A percentile compares a stretch with the other conserved stretches of the same genome.
Evolutionary conservation across 2,113 vertebrate genomes (phyloP).

Genomic region (Lucifuga dentata): DNA sequence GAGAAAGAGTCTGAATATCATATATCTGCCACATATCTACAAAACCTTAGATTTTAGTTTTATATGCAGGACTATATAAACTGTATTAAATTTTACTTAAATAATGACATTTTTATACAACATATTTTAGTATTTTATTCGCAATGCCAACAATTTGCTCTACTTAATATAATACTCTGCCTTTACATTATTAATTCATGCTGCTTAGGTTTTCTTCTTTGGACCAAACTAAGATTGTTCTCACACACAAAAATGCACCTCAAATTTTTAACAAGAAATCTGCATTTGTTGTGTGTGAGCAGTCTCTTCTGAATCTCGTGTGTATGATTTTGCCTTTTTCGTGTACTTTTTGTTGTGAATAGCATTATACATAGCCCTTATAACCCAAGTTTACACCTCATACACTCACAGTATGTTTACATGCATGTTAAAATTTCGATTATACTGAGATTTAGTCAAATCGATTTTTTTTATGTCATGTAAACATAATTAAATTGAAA

Average conservation of each 20-base stretch:
- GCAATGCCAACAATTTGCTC: neutral
- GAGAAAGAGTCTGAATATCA: neutral
- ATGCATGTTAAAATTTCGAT: too few species aligned
- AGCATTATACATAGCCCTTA: slow-evolving; percentile 2
- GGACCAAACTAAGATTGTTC: neutral
- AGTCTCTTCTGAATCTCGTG: slow-evolving; percentile 2
- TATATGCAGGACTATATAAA: neutral
- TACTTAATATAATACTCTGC: neutral
- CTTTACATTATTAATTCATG: neutral
- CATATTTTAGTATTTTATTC: neutral
- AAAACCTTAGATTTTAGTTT: neutral
- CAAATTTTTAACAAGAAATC: neutral
- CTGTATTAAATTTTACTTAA: neutral
- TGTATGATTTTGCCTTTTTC: slow-evolving; percentile 9
- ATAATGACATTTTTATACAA: neutral
- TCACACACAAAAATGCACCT: slow-evolving; percentile 1
- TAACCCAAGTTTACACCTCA: slow-evolving; percentile 25
- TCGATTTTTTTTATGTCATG: too few species aligned
- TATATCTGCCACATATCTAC: neutral
- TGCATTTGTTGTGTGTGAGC: slow-evolving; percentile 3
- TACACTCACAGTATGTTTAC: too few species aligned
- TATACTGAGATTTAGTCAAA: too few species aligned
- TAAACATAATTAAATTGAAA: too few species aligned
- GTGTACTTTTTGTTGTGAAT: neutral
- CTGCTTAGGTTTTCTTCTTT: slow-evolving; percentile 9